Percentiles rank a stretch among this genome's conserved stretches.
These are phyloP conservation scores for Sesia bembeciformis DNA, from an alignment of 2,888 invertebrate genomes.

Conservation along the genomic window DNA sequence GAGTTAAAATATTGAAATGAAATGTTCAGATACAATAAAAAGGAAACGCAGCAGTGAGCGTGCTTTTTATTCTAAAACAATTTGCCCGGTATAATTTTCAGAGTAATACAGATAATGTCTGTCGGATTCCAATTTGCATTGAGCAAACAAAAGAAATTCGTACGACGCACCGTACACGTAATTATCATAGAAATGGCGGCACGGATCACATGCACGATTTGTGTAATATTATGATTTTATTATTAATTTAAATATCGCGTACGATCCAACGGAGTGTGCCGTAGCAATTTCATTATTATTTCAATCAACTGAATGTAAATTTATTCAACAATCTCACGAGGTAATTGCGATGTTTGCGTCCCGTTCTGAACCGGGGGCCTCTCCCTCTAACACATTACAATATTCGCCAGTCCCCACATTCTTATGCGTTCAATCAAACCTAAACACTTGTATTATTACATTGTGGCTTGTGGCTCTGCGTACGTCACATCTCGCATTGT, in stretches of 20 bases:
- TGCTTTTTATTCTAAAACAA: not conserved
- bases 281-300: constrained; percentile 74
- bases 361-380: constrained; percentile 25
- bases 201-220: constrained; percentile 49
- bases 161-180: constrained; percentile 42
- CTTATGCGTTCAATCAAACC: constrained; percentile 71
- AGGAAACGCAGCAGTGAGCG: not conserved
- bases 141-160: constrained; percentile 33
- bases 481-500: constrained; percentile 40
- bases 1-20: no score
- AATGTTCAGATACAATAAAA: no score
- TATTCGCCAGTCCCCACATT: constrained; percentile 53
- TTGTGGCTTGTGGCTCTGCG: constrained; percentile 30
- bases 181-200: constrained; percentile 57
- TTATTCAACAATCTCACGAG: constrained; percentile 74
- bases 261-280: constrained; percentile 58
- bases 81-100: not conserved
- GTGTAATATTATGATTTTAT: constrained; percentile 69
- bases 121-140: constrained; percentile 25
- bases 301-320: constrained; percentile 75
- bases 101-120: not conserved
- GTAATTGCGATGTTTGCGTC: constrained; percentile 62
- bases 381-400: constrained; percentile 29
- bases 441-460: constrained; percentile 36
- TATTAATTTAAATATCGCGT: constrained; percentile 72